These are phyloP conservation scores for Lasioglossum marginatum DNA, from an alignment of 2,888 invertebrate genomes.

Conservation along the genomic window DNA sequence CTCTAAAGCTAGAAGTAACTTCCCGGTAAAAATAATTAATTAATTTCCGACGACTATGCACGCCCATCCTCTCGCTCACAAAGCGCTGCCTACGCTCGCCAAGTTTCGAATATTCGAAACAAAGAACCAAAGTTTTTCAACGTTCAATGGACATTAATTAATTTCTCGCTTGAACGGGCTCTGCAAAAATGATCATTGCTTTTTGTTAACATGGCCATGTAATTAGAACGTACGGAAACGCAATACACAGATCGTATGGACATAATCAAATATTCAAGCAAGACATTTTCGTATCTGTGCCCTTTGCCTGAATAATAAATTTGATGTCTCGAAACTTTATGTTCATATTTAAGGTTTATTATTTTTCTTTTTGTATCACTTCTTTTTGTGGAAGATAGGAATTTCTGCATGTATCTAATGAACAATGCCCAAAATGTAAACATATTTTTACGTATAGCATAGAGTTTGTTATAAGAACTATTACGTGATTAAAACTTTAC, in stretches of 20 bases:
- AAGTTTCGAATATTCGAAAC: not conserved
- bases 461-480: too few relatives aligned
- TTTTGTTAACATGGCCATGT: not conserved
- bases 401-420: too few relatives aligned
- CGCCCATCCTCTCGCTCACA: not conserved
- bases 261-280: not conserved
- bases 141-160: not conserved
- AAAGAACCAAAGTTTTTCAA: not conserved
- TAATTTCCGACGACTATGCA: not conserved
- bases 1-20: constrained; percentile 20
- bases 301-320: not conserved
- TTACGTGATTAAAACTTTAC: too few relatives aligned
- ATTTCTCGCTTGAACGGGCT: not conserved
- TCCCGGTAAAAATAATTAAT: constrained; percentile 29
- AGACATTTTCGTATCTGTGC: not conserved
- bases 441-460: too few relatives aligned
- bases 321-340: not conserved
- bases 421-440: too few relatives aligned
- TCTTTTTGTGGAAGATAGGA: not conserved
- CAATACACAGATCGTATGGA: not conserved
- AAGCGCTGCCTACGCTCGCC: not conserved
- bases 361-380: not conserved
- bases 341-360: not conserved
- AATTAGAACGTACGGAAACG: not conserved
- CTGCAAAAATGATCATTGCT: not conserved